These are phyloP conservation scores for Cochlearius cochlearius DNA, from an alignment of 2,113 vertebrate genomes.

Conservation along the genomic window DNA sequence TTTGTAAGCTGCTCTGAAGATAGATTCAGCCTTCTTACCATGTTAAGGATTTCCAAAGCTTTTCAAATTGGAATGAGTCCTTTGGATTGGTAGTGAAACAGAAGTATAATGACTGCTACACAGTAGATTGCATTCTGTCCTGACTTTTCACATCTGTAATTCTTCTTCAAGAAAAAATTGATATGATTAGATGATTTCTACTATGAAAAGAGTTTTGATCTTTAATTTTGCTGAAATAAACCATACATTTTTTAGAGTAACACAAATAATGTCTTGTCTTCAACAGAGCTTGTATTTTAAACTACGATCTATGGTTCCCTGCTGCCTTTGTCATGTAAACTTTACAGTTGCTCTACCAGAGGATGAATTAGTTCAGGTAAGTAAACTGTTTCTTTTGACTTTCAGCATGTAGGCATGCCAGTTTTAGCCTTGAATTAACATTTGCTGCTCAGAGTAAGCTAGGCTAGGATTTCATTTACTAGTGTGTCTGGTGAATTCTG, in stretches of 20 bases:
- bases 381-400: not conserved
- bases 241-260: not conserved
- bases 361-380: slow-evolving; percentile 95
- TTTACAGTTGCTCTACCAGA: slow-evolving; percentile 96
- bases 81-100: not conserved
- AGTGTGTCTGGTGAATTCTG: not conserved
- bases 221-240: not conserved
- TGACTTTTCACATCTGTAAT: not conserved
- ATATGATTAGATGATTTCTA: not conserved
- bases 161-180: not conserved
- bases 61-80: not conserved
- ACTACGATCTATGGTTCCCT: slow-evolving; percentile 94
- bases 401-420: not conserved
- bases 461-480: not conserved
- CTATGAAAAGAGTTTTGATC: not conserved
- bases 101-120: not conserved
- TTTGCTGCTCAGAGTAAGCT: not conserved
- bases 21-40: not conserved
- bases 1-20: not conserved
- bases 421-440: not conserved
- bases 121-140: not conserved
- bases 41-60: not conserved
- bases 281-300: slow-evolving; percentile 96
- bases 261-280: slow-evolving; percentile 7
- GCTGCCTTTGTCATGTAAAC: slow-evolving; percentile 96